Conservation (phyloP, 2,888 invertebrate species). For the Alsophila aescularia region DNA sequence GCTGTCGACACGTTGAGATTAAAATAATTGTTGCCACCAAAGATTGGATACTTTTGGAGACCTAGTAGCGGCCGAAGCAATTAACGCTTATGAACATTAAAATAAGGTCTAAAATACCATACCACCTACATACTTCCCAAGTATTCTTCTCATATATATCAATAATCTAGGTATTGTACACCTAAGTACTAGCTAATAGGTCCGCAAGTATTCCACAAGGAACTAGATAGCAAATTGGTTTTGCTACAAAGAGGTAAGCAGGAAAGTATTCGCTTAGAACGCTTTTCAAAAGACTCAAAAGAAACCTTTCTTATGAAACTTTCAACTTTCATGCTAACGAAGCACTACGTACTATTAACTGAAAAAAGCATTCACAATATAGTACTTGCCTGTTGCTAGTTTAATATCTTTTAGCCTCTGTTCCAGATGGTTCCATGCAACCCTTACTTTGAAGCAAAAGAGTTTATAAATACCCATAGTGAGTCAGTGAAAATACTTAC, state of each 20-base stretch:
- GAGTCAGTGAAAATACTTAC: no score
- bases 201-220: neutral
- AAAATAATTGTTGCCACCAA: no score
- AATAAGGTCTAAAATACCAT: no score
- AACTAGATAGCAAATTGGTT: slow-evolving; percentile 15
- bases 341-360: slow-evolving; percentile 24
- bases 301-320: slow-evolving; percentile 24
- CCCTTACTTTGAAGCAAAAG: slow-evolving; percentile 32
- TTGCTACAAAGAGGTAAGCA: slow-evolving; percentile 9
- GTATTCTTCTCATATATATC: no score
- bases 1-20: no score
- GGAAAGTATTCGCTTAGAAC: slow-evolving; percentile 15
- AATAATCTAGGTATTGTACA: no score
- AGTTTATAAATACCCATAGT: no score
- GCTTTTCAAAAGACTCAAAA: slow-evolving; percentile 11
- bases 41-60: no score
- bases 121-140: no score
- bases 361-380: slow-evolving; percentile 29
- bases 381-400: slow-evolving; percentile 29
- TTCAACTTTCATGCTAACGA: slow-evolving; percentile 33
- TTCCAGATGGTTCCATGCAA: slow-evolving; percentile 34
- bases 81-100: no score
- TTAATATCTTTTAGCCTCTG: slow-evolving; percentile 36
- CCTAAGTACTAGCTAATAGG: neutral
- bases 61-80: no score